These are phyloP conservation scores for Eonycteris spelaea DNA, from an alignment of 2,113 vertebrate species.

Conservation along the genomic window DNA sequence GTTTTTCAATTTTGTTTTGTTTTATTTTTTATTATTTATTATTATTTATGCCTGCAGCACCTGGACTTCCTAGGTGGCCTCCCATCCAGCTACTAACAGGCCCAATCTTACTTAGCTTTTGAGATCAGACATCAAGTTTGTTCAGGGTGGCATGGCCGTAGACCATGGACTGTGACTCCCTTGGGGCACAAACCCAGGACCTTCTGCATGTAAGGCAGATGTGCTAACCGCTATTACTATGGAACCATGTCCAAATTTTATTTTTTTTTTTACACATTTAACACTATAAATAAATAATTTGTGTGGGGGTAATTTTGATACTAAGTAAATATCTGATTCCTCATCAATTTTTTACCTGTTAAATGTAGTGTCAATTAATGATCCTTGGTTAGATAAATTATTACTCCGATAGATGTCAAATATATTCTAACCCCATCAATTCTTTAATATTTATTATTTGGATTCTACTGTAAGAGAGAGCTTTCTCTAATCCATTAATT, in stretches of 20 bases:
- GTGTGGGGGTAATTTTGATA: not conserved
- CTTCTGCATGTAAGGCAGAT: no score
- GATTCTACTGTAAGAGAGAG: not conserved
- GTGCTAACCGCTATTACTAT: no score
- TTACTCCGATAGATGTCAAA: not conserved
- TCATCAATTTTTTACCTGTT: not conserved
- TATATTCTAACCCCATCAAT: not conserved
- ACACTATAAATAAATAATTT: not conserved
- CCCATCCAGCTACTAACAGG: no score
- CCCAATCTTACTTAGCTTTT: no score
- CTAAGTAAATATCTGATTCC: not conserved
- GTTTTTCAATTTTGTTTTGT: not conserved
- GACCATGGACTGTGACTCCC: no score
- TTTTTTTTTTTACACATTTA: not conserved
- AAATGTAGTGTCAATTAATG: not conserved
- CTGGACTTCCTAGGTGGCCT: no score
- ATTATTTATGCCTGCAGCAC: no score
- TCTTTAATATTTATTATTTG: not conserved
- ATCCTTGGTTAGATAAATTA: not conserved
- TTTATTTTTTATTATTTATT: no score
- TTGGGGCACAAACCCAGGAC: no score
- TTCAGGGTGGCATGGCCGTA: no score
- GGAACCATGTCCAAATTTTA: not conserved
- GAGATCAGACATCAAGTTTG: no score
- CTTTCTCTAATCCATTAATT: not conserved